Conservation (phyloP, 2,797 vertebrate species). For the Rhynchotus rufescens region DNA sequence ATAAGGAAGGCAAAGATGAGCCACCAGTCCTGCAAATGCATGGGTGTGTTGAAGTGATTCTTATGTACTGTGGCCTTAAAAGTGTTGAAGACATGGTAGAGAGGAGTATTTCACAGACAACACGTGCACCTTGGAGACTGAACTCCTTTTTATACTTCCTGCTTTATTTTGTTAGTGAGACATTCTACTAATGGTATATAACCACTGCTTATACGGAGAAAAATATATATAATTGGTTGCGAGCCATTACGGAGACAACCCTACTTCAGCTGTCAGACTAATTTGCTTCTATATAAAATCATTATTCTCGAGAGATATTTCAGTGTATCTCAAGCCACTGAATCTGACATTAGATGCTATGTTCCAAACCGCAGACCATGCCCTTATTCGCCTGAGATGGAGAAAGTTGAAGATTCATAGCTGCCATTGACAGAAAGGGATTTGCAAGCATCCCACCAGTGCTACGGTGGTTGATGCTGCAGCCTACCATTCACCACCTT, state of each 20-base stretch:
- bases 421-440: not conserved
- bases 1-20: not conserved
- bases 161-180: not conserved
- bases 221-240: slow-evolving; percentile 29
- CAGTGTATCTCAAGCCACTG: slow-evolving; percentile 22
- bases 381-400: not conserved
- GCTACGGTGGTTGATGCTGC: not conserved
- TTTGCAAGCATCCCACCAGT: not conserved
- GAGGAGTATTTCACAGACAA: not conserved
- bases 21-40: not conserved
- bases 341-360: slow-evolving; percentile 22
- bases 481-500: not conserved
- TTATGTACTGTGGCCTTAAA: accelerated
- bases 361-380: slow-evolving; percentile 39
- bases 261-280: slow-evolving; percentile 49
- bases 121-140: not conserved
- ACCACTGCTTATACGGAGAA: not conserved
- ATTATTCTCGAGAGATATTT: slow-evolving; percentile 40
- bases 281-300: slow-evolving; percentile 47
- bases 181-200: not conserved
- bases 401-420: not conserved
- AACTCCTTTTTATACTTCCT: not conserved
- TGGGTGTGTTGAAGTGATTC: not conserved
- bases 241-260: not conserved
- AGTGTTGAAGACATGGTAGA: not conserved